A percentile compares a stretch with the other conserved stretches of the same genome.
phyloP scores from a whole-genome alignment of 1,140 invertebrate species.

The Bombus cullumanus region DNA sequence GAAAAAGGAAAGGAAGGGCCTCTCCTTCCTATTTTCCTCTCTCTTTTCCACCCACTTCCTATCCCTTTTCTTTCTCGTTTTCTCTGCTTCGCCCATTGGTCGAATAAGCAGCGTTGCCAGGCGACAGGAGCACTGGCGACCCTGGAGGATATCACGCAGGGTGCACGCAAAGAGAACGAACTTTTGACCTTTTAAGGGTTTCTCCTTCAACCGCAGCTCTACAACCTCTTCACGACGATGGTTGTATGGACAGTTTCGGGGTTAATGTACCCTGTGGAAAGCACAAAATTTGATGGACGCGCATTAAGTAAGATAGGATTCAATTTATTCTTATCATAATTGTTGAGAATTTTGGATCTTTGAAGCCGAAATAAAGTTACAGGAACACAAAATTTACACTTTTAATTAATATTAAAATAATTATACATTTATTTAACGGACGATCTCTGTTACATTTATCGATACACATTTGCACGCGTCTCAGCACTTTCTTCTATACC shows the following conservation, averaged over 20 bases:
- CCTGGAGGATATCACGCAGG: constrained; percentile 62
- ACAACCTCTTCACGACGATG: constrained; percentile 18
- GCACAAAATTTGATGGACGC: background rate
- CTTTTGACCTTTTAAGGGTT: constrained; percentile 71
- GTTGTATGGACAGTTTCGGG: constrained; percentile 27
- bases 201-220: constrained; percentile 44
- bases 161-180: constrained; percentile 65
- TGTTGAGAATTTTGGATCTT: no score
- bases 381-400: no score
- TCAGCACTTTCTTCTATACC: no score
- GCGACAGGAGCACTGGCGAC: constrained; percentile 62
- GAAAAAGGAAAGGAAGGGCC: constrained; percentile 16
- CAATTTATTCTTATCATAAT: no score
- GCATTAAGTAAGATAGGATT: background rate
- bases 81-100: constrained; percentile 28
- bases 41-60: background rate
- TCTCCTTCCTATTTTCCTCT: constrained; percentile 4
- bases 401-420: no score
- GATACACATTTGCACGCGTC: no score
- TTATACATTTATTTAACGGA: no score
- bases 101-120: constrained; percentile 64
- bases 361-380: no score
- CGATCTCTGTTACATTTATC: no score
- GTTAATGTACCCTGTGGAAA: constrained; percentile 10
- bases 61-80: background rate